Evolutionary conservation across 2,113 vertebrate species (phyloP).

Genomic region (Alectura lathami): DNA sequence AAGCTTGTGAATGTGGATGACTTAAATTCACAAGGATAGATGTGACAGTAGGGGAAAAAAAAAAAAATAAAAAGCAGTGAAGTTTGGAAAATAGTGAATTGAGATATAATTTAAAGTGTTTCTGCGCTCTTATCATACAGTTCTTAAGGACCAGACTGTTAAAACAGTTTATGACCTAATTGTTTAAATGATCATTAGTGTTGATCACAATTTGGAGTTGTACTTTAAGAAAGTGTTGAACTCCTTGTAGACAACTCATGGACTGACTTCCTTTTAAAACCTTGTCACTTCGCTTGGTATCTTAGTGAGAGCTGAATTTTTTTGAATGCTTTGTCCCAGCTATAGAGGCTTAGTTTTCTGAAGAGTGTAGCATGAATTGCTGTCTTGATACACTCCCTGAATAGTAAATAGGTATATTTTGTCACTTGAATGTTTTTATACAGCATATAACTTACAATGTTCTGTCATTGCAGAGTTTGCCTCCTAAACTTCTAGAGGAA

Average conservation of each 20-base stretch:
- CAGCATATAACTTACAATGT: not conserved
- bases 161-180: not conserved
- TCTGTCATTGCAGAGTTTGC: conserved; percentile 29
- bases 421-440: conserved; percentile 25
- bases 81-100: not conserved
- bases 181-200: not conserved
- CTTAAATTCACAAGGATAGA: not conserved
- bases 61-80: not conserved
- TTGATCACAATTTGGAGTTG: not conserved
- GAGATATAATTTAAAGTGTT: not conserved
- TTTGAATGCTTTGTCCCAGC: not conserved
- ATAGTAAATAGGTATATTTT: conserved; percentile 44
- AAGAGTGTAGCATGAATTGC: not conserved
- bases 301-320: not conserved
- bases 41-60: not conserved
- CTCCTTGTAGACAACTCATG: not conserved
- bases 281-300: not conserved
- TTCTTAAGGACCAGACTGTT: not conserved
- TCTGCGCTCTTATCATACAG: not conserved
- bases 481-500: conserved; percentile 40
- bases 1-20: not conserved
- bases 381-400: conserved; percentile 5
- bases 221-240: not conserved
- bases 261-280: not conserved
- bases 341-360: not conserved